phyloP scores from a whole-genome alignment of 2,797 vertebrate species.

The Babyrousa celebensis region DNA sequence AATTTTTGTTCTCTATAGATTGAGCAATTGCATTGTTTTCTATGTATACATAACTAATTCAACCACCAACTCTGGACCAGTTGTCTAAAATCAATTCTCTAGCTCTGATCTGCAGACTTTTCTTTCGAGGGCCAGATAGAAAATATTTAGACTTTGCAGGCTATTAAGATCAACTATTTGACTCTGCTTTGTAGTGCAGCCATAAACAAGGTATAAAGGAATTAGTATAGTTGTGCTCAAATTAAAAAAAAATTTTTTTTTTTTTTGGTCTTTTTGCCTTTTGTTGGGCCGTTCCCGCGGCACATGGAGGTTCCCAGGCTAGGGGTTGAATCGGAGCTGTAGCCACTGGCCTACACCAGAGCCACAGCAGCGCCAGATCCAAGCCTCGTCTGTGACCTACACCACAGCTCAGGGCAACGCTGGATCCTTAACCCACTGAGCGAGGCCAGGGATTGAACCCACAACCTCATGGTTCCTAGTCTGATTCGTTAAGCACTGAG shows the following conservation, averaged over 20 bases:
- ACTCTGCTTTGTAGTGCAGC: neutral
- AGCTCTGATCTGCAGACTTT: neutral
- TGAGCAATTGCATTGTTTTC: neutral
- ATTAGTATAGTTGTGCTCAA: neutral
- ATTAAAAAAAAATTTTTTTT: neutral
- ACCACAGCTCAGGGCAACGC: too few species aligned
- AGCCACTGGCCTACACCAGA: too few species aligned
- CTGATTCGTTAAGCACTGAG: too few species aligned
- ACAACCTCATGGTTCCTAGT: too few species aligned
- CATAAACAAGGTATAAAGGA: neutral
- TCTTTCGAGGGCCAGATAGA: neutral
- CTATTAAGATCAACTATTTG: neutral
- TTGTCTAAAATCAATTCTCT: slow-evolving; percentile 15
- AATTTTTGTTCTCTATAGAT: slow-evolving; percentile 20
- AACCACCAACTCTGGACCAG: neutral
- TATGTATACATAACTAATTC: neutral
- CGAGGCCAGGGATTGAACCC: too few species aligned
- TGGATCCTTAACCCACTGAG: too few species aligned
- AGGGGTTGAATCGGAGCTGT: too few species aligned
- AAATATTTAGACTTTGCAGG: neutral
- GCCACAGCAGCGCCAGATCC: too few species aligned
- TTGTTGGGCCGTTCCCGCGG: too few species aligned
- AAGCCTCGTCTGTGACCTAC: too few species aligned
- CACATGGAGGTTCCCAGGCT: too few species aligned
- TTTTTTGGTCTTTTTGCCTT: too few species aligned